These are phyloP conservation scores for Popillia japonica DNA, from an alignment of 1,140 invertebrate genomes.

Conservation along the genomic window DNA sequence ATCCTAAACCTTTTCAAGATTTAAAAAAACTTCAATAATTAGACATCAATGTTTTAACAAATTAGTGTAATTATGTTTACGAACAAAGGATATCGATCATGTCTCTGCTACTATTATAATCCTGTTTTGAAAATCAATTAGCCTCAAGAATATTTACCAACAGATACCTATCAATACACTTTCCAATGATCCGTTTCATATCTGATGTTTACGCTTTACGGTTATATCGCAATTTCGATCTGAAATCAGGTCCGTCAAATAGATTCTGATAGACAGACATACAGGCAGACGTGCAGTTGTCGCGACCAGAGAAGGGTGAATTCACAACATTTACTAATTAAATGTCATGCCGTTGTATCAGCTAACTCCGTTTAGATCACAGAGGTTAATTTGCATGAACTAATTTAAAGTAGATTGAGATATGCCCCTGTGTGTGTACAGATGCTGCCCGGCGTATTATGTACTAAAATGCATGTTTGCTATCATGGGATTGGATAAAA, in stretches of 20 bases:
- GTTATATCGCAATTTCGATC: background rate
- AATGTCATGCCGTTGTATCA: conserved; percentile 3
- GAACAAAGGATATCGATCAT: no score
- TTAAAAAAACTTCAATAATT: no score
- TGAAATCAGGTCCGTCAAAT: background rate
- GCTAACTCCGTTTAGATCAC: conserved; percentile 9
- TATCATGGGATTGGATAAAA: background rate
- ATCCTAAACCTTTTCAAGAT: no score
- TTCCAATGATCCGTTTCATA: no score
- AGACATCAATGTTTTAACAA: no score
- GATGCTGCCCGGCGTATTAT: background rate
- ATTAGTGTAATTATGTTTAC: no score
- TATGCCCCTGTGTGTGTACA: background rate
- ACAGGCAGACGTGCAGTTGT: background rate
- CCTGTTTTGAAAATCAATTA: no score
- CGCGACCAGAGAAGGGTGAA: conserved; percentile 10
- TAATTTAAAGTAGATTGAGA: conserved; percentile 31
- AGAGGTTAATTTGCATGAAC: conserved; percentile 28
- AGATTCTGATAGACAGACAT: conserved; percentile 1
- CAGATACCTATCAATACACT: no score
- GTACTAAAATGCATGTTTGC: background rate
- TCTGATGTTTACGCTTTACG: no score
- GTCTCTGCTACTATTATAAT: no score
- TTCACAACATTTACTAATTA: conserved; percentile 29
- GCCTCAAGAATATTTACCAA: no score